Base-by-base conservation (phyloP, 2,797 vertebrate genomes). In the Fundulus diaphanus region DNA sequence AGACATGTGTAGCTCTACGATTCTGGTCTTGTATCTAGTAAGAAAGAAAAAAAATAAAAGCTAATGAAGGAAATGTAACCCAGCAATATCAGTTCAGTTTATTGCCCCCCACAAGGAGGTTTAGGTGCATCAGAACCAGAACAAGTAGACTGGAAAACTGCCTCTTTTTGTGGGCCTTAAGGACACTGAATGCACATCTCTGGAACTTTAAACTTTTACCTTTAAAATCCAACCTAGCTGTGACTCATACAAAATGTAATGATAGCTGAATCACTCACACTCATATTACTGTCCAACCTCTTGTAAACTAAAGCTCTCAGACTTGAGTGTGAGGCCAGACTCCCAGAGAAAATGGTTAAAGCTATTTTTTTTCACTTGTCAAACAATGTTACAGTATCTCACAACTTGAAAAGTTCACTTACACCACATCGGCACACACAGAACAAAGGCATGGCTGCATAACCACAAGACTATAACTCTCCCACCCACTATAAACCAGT, bases 301-400 rank as follows among this genome's bases (percentile, higher is more conserved):
- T 24, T 24, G 7, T 51, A 51, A 24, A 84, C 42, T 82, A 49
- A 79, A 87, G 73, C 80, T 85, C 85, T 90, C 78, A 86, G 80
- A 77, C 73, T 72, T 65, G 48, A 77, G 68, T 74, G 76, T 91
- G 93, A 91, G 85, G 86, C 84, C 83, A 88, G 88, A 56, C 85
- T 90, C 90, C 90, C 87, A 89, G 92, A 12, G 92, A 94, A 93
- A 89, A 81, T 82, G 77, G 68, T 88, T 24, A 91, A 85, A 91
- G 82, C 79, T 86, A 78, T 90, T 84, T 92, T 87, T 90, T 84
- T 92, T 85, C 92, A 74, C 78, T 79, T 91, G 94, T 95, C 95
- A 92, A 82, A 89, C 91, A 90, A 88, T 84, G 70, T 88, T 81
- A 90, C 83, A 92, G 93, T 85, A 83, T 78, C 83, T 87, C 74